Evolutionary conservation across 2,797 vertebrate species (phyloP).

Genomic region (Lepilemur ruficaudatus): DNA sequence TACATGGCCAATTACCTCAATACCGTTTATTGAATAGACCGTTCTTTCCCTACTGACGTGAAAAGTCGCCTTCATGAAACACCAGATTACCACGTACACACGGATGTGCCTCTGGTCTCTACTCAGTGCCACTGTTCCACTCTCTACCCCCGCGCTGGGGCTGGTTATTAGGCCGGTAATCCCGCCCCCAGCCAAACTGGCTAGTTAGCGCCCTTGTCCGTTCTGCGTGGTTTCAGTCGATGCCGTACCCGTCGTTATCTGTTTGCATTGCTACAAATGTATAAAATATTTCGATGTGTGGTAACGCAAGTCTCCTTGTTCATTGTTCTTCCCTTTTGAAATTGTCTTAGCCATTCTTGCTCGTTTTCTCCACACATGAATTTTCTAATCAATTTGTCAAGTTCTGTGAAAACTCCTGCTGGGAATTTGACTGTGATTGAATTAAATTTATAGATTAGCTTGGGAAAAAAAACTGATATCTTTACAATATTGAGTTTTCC

Average conservation of each 20-base stretch:
- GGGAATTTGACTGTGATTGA: constrained; percentile 68
- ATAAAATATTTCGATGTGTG: constrained; percentile 70
- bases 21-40: constrained; percentile 64
- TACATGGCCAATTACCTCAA: constrained; percentile 48
- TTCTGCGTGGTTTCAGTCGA: constrained; percentile 56
- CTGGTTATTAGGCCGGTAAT: constrained; percentile 69
- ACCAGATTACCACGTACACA: constrained; percentile 61
- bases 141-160: constrained; percentile 49
- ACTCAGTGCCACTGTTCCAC: constrained; percentile 63
- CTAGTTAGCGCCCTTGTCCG: constrained; percentile 50
- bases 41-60: constrained; percentile 57
- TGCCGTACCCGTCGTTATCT: constrained; percentile 37
- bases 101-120: constrained; percentile 61
- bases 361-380: constrained; percentile 56
- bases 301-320: constrained; percentile 31
- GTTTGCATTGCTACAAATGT: constrained; percentile 51
- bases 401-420: constrained; percentile 64
- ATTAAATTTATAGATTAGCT: constrained; percentile 69
- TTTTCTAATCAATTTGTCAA: constrained; percentile 73
- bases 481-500: constrained; percentile 59
- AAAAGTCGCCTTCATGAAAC: constrained; percentile 65
- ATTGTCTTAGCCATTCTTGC: constrained; percentile 25
- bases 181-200: constrained; percentile 63
- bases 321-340: constrained; percentile 63
- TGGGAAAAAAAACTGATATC: constrained; percentile 55